Evolutionary conservation across 1,140 invertebrate species (phyloP), one percentile per base, ranked within the genome.

Genomic region (Brachionus rotundiformis): DNA sequence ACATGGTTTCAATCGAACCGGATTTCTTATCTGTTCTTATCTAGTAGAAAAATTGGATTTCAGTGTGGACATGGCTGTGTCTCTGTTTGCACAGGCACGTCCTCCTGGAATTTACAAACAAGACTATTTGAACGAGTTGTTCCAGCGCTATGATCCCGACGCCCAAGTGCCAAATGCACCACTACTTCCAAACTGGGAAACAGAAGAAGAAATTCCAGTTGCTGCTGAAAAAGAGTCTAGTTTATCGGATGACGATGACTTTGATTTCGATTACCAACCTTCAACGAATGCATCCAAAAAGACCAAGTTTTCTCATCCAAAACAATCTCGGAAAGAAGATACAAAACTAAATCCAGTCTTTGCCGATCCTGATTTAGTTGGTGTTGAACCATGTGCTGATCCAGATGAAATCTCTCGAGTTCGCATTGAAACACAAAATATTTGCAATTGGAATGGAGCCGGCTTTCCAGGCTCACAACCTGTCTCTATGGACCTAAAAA

Each of bases 1-100:
- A 0, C 97, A 99, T 90, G 98, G 97, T 0, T 99, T 98, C 85
- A 99, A 99, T 88, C 90, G 98, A 84, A 98, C 95, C 27, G 98
- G 91, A 8, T 99, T 98, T 86, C 89, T 99, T 0, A 93, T 99
- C 68, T 91, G 92, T 65, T 92, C 94, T 1, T 99, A 94, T 87
- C 90, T 99, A 84, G 93, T 98, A 5, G 95, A 89, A 82, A 90
- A 91, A 81, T 87, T 92, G 31, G 85, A 87, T 6, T 90, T 88
- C 88, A 87, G 88, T 54, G 44, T 96, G 2, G 93, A 94, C 82
- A 92, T 92, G 19, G 94, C 94, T 0, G 84, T 98, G 0, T 86
- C 88, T 63, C 90, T 91, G 84, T 98, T 90, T 83, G 84, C 82
- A n/a, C 82, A 89, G 83, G 82, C 84, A 41, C 86, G 92, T 76